Percentiles rank a stretch among this genome's conserved stretches.
These are phyloP conservation scores for Chauna torquata DNA, from an alignment of 2,113 vertebrate genomes.

Conservation along the genomic window DNA sequence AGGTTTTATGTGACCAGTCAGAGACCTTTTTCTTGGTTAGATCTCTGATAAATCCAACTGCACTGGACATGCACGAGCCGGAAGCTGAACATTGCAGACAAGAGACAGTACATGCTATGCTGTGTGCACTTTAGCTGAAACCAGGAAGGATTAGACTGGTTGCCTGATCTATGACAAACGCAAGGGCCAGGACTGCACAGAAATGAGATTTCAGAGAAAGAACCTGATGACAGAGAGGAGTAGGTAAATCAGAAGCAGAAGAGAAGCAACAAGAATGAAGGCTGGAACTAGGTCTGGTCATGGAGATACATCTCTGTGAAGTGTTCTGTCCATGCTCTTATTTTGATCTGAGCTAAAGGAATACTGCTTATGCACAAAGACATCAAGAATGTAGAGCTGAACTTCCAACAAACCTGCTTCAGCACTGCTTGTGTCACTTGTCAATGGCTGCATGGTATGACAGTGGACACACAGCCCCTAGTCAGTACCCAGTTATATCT, in stretches of 20 bases:
- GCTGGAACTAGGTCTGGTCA: neutral
- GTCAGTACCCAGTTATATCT: neutral
- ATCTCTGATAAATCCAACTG: neutral
- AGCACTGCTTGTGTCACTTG: neutral
- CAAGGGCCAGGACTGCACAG: neutral
- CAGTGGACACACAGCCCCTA: neutral
- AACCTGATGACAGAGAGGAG: neutral
- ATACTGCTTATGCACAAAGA: neutral
- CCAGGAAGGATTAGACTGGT: neutral
- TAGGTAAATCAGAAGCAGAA: neutral
- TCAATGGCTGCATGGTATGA: neutral
- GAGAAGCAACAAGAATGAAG: neutral
- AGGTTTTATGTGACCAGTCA: neutral
- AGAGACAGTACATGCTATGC: neutral
- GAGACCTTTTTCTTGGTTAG: neutral
- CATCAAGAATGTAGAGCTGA: fast-evolving
- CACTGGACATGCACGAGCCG: neutral
- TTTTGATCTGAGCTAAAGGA: neutral
- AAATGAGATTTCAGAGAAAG: neutral
- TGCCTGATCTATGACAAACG: neutral
- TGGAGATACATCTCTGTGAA: neutral
- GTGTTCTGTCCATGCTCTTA: neutral
- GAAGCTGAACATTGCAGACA: neutral
- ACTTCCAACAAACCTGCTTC: neutral
- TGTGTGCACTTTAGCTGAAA: neutral